phyloP scores from a whole-genome alignment of 2,797 vertebrate genomes.

The Microchirus variegatus region DNA sequence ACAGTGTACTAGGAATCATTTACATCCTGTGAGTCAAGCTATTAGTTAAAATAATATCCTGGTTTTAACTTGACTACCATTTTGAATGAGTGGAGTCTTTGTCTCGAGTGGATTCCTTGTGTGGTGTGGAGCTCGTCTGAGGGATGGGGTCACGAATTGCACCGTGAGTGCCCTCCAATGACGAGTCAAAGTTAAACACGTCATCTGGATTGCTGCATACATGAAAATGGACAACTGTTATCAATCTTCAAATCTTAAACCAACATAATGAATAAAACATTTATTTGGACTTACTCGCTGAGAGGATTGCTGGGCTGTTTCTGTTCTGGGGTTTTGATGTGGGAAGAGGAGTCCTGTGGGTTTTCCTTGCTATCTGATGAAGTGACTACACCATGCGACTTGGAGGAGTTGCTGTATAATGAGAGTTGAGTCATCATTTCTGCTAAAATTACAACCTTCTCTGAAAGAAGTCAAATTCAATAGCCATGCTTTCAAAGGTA shows the following conservation, averaged over 20 bases:
- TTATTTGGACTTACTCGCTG: conserved; percentile 35
- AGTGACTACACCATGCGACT: background rate
- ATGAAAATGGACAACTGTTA: background rate
- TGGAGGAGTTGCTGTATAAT: conserved; percentile 11
- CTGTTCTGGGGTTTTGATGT: conserved; percentile 5
- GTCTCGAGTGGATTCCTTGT: conserved; percentile 8
- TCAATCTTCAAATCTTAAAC: background rate
- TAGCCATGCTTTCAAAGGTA: too few species aligned
- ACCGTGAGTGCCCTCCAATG: conserved; percentile 29
- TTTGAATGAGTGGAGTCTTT: background rate
- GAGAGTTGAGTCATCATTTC: background rate
- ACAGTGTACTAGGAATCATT: background rate
- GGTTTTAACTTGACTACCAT: conserved; percentile 49
- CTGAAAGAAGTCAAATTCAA: too few species aligned
- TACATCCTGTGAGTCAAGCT: background rate
- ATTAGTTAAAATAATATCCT: background rate
- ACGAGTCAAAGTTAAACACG: conserved; percentile 20
- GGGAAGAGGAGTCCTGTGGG: background rate
- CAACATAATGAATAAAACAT: background rate
- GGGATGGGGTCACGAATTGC: background rate
- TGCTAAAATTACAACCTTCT: too few species aligned
- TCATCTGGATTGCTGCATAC: conserved; percentile 23
- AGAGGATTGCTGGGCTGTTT: background rate
- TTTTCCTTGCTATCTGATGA: conserved; percentile 20
- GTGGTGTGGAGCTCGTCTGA: conserved; percentile 65